phyloP scores from a whole-genome alignment of 2,113 vertebrate genomes.

The Harpagus bidentatus region DNA sequence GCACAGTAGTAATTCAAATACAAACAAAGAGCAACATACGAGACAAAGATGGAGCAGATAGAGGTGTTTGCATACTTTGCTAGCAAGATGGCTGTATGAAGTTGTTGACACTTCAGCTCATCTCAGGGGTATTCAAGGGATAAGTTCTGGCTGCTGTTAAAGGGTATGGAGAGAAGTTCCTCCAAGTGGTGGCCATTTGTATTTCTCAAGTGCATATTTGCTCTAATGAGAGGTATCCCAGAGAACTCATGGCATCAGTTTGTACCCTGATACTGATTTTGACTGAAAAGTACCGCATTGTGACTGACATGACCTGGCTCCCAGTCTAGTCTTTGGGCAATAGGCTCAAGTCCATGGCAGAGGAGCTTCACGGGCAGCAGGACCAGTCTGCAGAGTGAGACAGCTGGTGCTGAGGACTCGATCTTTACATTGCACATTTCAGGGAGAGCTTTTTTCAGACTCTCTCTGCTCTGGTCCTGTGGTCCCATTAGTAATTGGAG shows the following conservation, averaged over 20 bases:
- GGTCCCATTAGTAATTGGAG: not conserved
- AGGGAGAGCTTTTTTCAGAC: not conserved
- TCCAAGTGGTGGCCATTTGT: not conserved
- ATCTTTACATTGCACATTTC: not conserved
- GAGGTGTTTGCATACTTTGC: not conserved
- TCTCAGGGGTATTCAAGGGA: not conserved
- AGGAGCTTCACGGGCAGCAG: not conserved
- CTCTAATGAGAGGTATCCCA: not conserved
- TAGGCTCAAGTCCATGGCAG: too few species aligned
- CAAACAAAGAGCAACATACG: not conserved
- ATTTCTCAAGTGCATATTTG: not conserved
- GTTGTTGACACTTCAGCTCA: not conserved
- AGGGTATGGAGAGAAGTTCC: not conserved
- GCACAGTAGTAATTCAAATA: not conserved
- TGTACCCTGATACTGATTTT: not conserved
- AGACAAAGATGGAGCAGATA: not conserved
- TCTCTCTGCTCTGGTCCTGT: not conserved
- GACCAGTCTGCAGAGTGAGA: too few species aligned
- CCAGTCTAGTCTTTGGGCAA: too few species aligned
- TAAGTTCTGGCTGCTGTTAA: not conserved
- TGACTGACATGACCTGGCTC: not conserved
- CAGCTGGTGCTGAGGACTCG: fast-evolving
- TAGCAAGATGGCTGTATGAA: not conserved
- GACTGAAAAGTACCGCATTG: not conserved
- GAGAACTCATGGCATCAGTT: fast-evolving